These are phyloP conservation scores for Plagiodera versicolora DNA, from an alignment of 2,888 invertebrate species.

Conservation along the genomic window DNA sequence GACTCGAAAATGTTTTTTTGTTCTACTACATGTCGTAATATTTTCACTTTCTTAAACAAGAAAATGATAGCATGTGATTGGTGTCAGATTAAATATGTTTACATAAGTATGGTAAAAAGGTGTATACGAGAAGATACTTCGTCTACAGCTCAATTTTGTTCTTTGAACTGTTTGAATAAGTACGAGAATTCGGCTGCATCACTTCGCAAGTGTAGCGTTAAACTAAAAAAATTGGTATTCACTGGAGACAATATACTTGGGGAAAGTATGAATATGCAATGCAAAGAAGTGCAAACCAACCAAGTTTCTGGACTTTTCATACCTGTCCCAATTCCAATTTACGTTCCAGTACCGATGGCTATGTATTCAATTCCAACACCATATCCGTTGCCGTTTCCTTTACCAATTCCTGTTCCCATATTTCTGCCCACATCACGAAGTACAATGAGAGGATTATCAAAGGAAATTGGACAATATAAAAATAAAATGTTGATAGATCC, in stretches of 20 bases:
- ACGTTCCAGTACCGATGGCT: constrained; percentile 77
- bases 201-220: background rate
- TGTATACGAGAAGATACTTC: background rate
- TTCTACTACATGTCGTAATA: constrained; percentile 11
- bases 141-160: constrained; percentile 7
- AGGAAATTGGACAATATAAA: constrained; percentile 81
- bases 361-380: constrained; percentile 84
- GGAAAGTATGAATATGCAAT: background rate
- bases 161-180: constrained; percentile 12
- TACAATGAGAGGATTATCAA: constrained; percentile 76
- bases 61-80: constrained; percentile 11
- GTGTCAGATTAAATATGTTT: constrained; percentile 13
- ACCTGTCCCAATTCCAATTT: constrained; percentile 84
- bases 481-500: constrained; percentile 87
- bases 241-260: background rate
- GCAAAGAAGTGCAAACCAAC: constrained; percentile 23
- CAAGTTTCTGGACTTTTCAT: constrained; percentile 46
- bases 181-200: background rate
- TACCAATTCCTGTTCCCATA: constrained; percentile 82
- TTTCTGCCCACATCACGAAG: constrained; percentile 85
- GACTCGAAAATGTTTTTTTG: constrained; percentile 11
- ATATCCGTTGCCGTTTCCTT: constrained; percentile 77
- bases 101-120: constrained; percentile 18
- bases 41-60: constrained; percentile 9
- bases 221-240: constrained; percentile 1